These are phyloP conservation scores for Prunella himalayana DNA, from an alignment of 2,113 vertebrate species.

Conservation along the genomic window DNA sequence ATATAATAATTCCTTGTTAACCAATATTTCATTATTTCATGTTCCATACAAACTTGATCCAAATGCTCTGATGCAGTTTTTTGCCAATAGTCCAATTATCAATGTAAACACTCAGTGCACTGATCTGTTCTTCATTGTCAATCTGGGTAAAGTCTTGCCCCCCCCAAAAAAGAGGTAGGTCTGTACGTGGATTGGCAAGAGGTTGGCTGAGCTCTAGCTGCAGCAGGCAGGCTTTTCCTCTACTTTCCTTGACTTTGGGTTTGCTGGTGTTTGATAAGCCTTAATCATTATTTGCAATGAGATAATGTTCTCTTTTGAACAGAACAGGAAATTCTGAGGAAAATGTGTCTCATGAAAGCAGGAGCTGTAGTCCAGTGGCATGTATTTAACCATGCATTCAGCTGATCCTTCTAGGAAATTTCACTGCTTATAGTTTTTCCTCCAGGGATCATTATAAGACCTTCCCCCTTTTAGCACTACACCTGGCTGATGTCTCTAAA, in stretches of 20 bases:
- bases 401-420: neutral
- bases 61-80: neutral
- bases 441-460: neutral
- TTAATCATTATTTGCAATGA: neutral
- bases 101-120: neutral
- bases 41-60: neutral
- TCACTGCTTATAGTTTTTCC: neutral
- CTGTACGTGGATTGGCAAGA: accelerated
- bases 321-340: neutral
- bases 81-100: neutral
- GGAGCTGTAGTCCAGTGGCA: neutral
- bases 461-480: neutral
- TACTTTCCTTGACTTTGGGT: neutral
- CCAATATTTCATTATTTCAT: neutral
- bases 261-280: neutral
- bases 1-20: neutral
- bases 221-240: neutral
- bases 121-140: neutral
- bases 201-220: neutral
- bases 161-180: neutral
- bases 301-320: neutral
- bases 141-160: neutral
- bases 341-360: neutral
- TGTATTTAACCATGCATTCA: neutral
- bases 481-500: neutral